Percentiles rank a stretch among this genome's conserved stretches.
Evolutionary conservation across 2,113 vertebrate species (phyloP).

Genomic region (Actinemys pallida): DNA sequence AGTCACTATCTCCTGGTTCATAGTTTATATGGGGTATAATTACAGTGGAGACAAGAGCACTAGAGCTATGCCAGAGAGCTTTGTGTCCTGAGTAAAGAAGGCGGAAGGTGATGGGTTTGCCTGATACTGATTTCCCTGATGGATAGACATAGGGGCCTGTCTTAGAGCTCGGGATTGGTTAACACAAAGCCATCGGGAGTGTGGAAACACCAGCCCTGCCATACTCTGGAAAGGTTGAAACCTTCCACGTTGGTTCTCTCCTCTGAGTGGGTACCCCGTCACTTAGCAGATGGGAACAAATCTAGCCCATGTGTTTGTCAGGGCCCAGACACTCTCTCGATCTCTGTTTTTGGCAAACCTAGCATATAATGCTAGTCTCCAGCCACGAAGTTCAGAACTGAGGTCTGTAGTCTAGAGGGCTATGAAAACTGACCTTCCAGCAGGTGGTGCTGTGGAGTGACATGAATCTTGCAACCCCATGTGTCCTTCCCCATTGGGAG

Average conservation of each 20-base stretch:
- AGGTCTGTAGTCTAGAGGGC: not conserved
- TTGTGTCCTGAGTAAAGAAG: not conserved
- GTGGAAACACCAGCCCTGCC: slow-evolving; percentile 25
- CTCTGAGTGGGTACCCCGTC: not conserved
- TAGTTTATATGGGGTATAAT: not conserved
- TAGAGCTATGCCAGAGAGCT: not conserved
- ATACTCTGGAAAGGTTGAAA: not conserved
- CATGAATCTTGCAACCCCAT: not conserved
- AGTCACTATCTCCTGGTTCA: slow-evolving; percentile 31
- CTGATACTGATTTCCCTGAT: not conserved
- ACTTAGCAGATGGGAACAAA: not conserved
- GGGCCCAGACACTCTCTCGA: not conserved
- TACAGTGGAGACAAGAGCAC: not conserved
- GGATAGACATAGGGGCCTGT: slow-evolving; percentile 13
- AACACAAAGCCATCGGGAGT: slow-evolving; percentile 30
- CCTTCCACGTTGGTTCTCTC: not conserved
- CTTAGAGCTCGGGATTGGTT: not conserved
- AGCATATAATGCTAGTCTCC: not conserved
- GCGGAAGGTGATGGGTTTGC: not conserved
- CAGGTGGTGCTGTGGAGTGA: not conserved
- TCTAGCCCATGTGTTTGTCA: not conserved
- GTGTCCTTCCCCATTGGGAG: not conserved
- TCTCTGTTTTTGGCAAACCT: not conserved
- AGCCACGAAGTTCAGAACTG: not conserved
- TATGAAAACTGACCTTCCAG: not conserved